Evolutionary conservation across 2,113 vertebrate genomes (phyloP), one percentile per base, ranked within the genome.

Genomic region (Malaclemys terrapin): DNA sequence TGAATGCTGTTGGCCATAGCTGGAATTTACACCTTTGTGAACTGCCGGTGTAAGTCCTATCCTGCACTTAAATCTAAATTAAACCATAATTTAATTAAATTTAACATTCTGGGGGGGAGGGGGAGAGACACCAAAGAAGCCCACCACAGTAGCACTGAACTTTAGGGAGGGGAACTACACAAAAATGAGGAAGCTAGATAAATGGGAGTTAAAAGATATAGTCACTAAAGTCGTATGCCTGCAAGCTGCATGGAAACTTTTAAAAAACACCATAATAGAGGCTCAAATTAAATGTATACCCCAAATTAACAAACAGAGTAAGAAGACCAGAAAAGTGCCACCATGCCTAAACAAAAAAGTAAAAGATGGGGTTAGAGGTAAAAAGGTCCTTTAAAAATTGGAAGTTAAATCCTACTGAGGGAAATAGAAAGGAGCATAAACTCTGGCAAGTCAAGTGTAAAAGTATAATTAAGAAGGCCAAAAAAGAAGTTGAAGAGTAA

Each of bases 1-100:
- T 90, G 84, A 62, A 93, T 91, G 47, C 19, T 62, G 24, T 72
- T 29, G 83, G 27, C 80, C 91, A 59, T 6, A 80, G 27, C 47
- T 78, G 42, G 12, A 80, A 53, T 56, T 35, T 62, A 93, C 82
- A 65, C 14, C 2, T 2, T 20, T 59, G 13, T 8, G 0, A 5
- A 82, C 88, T 94, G 49, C 14, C 13, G 65, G 22, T 8, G 29
- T 6, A 87, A 57, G 35, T 53, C 5, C 10, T 45, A 75, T 24
- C 45, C 10, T 20, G 0, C 47, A 4, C 20, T 2, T 52, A 6
- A 10, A 4, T 9, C 52, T 31, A 52, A 49, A 27, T 84, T 57
- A 59, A 56, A 29, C 45, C 38, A 92, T 11, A 7, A 76, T 27
- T 69, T 69, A 69, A 69, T 69, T 69, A n/a, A 35, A 35, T 65